Conservation (phyloP, 2,888 invertebrate genomes). For the Drosophila meridiana region DNA sequence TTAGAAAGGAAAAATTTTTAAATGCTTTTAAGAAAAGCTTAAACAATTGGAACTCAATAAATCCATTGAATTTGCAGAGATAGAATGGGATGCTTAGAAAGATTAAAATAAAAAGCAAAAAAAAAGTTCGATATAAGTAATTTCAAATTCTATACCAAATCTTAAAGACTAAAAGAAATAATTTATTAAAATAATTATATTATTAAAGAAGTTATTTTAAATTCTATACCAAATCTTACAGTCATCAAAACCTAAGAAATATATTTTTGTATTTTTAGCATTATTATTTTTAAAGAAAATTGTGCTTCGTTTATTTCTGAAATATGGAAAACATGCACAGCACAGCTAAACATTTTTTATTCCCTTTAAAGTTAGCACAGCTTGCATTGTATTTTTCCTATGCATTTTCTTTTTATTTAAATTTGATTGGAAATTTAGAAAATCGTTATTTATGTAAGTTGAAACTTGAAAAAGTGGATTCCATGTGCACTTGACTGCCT, state of each 20-base stretch:
- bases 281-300: neutral
- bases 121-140: too few species aligned
- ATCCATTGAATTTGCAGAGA: neutral
- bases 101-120: neutral
- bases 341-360: neutral
- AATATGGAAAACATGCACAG: accelerated
- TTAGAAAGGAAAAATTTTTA: neutral
- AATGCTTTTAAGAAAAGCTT: neutral
- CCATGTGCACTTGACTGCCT: conserved; percentile 52
- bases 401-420: neutral
- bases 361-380: neutral
- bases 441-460: conserved; percentile 19
- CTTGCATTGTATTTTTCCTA: neutral
- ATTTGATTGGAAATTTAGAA: conserved; percentile 6
- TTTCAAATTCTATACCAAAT: too few species aligned
- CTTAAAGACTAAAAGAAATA: too few species aligned
- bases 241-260: too few species aligned
- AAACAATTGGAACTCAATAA: neutral
- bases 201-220: too few species aligned
- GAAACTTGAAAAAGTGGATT: conserved; percentile 53
- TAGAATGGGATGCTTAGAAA: neutral
- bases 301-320: neutral
- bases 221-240: too few species aligned
- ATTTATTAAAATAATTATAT: too few species aligned
- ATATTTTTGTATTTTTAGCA: too few species aligned